Base-by-base conservation (phyloP, 2,888 invertebrate genomes). In the Trisateles emortualis region DNA sequence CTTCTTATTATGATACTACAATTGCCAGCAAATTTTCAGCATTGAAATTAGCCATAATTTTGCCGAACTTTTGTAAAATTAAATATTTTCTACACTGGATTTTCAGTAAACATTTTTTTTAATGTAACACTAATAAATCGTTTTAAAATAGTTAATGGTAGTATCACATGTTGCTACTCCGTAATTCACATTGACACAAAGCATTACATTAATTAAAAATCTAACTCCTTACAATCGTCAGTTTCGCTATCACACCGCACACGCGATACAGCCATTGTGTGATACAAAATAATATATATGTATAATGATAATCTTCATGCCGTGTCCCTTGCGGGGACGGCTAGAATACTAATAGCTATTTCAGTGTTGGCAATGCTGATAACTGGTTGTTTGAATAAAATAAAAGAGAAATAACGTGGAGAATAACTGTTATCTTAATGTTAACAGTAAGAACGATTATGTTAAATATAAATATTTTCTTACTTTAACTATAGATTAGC, bases 131-230 rank as follows among this genome's bases (percentile, higher is more conserved):
- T 3, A 1, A 5, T 3, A 4, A 9, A 19, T 10, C 11, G 19
- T 11, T 39, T 32, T 17, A 9, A 11, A 13, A 38, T 29, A 32
- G 11, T 16, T 43, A 30, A 50, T 43, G 38, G 6, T 4, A 30
- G 30, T 14, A 36, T 50, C 30, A 42, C 38, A 50, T 50, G 50
- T 35, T 36, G 29, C 11, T 8, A 13, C 35, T 36, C 29, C 13
- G 10, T 32, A 13, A 0, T 17, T 38, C 49, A 35, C 16, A 26
- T 22, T 13, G n/a, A 13, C 19, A 29, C 10, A 17, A 13, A 39
- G 10, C 50, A 39, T 51, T 43, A 44, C 17, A 29, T 5, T 38
- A 42, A 48, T 43, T 51, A 44, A 51, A 32, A 38, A 22, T 19
- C 1, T 16, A 17, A 9, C 19, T 39, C 11, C 16, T 6, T 14